Evolutionary conservation across 53 echinoderm and acorn worm genomes (phyloP).

Genomic region (Astropecten irregularis): DNA sequence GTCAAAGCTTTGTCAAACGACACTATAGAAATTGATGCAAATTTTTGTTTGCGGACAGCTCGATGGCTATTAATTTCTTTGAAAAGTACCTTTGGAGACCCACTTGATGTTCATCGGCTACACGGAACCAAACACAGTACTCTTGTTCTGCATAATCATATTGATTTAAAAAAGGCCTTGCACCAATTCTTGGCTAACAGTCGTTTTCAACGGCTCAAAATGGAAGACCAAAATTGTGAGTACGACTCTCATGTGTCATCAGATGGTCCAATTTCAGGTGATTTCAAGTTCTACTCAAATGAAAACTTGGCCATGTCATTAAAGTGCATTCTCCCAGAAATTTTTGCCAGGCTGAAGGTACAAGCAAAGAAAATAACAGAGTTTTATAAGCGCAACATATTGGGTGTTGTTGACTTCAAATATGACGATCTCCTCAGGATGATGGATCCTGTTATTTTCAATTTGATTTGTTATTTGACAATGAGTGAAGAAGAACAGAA

Average conservation of each 20-base stretch:
- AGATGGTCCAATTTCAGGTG: too few relatives aligned
- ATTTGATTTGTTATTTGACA: background rate
- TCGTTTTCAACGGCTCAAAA: background rate
- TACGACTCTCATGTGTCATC: too few relatives aligned
- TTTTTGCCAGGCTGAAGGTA: background rate
- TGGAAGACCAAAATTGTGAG: background rate
- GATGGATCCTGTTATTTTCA: slow-evolving; percentile 8
- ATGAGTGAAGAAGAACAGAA: slow-evolving; percentile 9
- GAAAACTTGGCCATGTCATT: background rate
- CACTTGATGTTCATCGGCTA: slow-evolving; percentile 1
- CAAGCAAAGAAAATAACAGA: slow-evolving; percentile 1
- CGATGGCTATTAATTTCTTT: slow-evolving; percentile 25
- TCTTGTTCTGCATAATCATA: background rate
- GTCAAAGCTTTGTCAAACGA: background rate
- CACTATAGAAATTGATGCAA: background rate
- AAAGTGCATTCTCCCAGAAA: background rate
- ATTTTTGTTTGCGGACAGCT: slow-evolving; percentile 9
- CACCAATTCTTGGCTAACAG: background rate
- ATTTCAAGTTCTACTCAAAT: background rate
- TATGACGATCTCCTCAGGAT: background rate
- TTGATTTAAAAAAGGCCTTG: slow-evolving; percentile 8
- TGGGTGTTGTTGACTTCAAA: slow-evolving; percentile 5
- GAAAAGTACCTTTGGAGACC: slow-evolving; percentile 13
- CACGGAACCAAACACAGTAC: slow-evolving; percentile 16
- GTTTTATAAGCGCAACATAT: background rate